Conservation (phyloP, 2,888 invertebrate genomes). For the Aproaerema taeniolella region DNA sequence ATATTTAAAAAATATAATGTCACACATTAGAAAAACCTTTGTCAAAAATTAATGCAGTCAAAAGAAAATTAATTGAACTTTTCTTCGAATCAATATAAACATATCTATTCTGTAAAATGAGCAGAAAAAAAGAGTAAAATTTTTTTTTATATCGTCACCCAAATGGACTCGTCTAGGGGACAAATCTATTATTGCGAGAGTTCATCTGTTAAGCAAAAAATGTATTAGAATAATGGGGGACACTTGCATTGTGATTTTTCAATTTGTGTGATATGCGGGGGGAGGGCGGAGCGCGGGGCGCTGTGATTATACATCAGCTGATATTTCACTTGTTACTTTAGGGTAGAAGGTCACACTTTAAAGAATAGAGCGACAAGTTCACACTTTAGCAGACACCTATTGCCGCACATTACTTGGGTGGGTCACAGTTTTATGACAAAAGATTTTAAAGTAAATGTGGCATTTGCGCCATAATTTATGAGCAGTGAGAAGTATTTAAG, state of each 20-base stretch:
- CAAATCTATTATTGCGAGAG: constrained; percentile 7
- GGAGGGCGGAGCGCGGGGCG: not conserved
- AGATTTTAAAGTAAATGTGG: no score
- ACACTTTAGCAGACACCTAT: no score
- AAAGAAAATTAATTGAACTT: no score
- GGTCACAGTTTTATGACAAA: no score
- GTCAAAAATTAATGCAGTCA: no score
- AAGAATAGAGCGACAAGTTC: no score
- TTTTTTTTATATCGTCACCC: constrained; percentile 3
- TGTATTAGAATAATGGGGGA: constrained; percentile 11
- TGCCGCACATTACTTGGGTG: no score
- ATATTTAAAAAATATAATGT: no score
- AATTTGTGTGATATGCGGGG: constrained; percentile 18
- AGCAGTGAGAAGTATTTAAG: no score
- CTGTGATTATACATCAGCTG: constrained; percentile 14
- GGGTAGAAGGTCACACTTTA: constrained; percentile 24
- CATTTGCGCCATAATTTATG: no score
- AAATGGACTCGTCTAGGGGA: constrained; percentile 1
- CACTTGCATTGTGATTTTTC: constrained; percentile 29
- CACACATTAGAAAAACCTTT: no score
- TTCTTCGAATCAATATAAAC: no score
- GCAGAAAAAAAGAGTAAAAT: not conserved
- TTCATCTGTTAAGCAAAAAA: constrained; percentile 8
- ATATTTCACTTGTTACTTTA: constrained; percentile 8
- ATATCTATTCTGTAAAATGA: constrained; percentile 3